Conservation (phyloP, 2,113 vertebrate species). For the Eurypyga helias region DNA sequence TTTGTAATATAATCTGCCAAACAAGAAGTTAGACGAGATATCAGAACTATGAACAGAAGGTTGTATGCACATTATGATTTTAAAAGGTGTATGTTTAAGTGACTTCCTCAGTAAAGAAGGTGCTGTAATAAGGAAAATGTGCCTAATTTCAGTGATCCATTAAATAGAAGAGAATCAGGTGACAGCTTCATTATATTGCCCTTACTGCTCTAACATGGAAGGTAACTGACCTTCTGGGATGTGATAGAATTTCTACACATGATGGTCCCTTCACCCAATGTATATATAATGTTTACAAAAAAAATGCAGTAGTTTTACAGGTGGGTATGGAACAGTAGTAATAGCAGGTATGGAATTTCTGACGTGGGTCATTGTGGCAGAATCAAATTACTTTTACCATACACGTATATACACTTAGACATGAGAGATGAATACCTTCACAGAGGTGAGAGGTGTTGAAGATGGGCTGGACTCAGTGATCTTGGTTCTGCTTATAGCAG, state of each 20-base stretch:
- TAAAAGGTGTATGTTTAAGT: not conserved
- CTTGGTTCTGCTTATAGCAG: not conserved
- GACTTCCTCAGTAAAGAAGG: not conserved
- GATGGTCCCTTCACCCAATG: not conserved
- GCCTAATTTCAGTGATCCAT: not conserved
- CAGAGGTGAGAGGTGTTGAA: not conserved
- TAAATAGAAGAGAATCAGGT: not conserved
- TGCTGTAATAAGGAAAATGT: not conserved
- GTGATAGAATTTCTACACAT: not conserved
- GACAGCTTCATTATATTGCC: not conserved
- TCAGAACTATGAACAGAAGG: not conserved
- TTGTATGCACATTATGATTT: not conserved
- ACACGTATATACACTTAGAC: not conserved
- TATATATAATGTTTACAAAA: not conserved
- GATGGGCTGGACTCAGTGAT: not conserved
- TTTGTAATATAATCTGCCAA: not conserved
- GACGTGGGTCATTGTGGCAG: not conserved
- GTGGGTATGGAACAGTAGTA: not conserved
- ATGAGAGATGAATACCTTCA: not conserved
- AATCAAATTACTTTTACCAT: not conserved
- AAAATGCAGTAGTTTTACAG: not conserved
- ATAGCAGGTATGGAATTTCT: not conserved
- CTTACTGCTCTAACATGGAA: not conserved
- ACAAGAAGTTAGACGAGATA: not conserved
- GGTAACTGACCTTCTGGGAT: not conserved